A percentile compares a stretch with the other conserved stretches of the same genome.
Conservation (phyloP, 1,140 invertebrate species). For the Pseudomyrmex concolor region DNA sequence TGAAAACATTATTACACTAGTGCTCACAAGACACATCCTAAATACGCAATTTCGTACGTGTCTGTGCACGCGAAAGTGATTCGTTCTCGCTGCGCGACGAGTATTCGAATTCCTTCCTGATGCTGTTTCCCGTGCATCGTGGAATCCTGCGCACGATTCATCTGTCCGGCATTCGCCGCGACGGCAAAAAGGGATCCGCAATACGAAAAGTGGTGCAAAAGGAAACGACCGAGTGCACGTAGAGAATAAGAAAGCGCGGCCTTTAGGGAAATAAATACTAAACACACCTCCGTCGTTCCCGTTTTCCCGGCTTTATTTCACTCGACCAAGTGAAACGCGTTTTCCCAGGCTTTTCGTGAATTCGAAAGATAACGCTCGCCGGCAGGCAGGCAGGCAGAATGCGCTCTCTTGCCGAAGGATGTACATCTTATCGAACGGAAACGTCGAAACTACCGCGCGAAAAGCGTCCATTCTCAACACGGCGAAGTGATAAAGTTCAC, state of each 20-base stretch:
- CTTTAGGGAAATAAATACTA: slow-evolving; percentile 72
- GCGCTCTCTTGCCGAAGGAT: background rate
- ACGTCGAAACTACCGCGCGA: slow-evolving; percentile 43
- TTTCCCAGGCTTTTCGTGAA: slow-evolving; percentile 36
- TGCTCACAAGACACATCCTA: slow-evolving; percentile 5
- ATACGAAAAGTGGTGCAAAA: slow-evolving; percentile 56
- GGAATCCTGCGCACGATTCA: slow-evolving; percentile 50
- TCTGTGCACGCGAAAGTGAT: slow-evolving; percentile 10
- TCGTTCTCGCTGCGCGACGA: slow-evolving; percentile 14
- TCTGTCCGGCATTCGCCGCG: slow-evolving; percentile 36
- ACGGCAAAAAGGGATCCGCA: slow-evolving; percentile 43
- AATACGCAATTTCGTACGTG: slow-evolving; percentile 31
- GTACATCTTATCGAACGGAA: slow-evolving; percentile 46
- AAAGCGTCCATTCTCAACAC: slow-evolving; percentile 46
- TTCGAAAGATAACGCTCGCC: slow-evolving; percentile 6
- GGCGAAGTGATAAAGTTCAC: slow-evolving; percentile 55
- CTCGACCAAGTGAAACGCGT: slow-evolving; percentile 12
- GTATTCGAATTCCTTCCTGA: slow-evolving; percentile 45
- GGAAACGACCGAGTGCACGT: slow-evolving; percentile 4
- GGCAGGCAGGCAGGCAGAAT: too few relatives aligned
- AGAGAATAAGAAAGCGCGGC: slow-evolving; percentile 38
- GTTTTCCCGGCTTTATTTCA: slow-evolving; percentile 36
- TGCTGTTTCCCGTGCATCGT: slow-evolving; percentile 5
- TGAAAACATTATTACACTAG: background rate
- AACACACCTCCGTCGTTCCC: slow-evolving; percentile 48